Evolutionary conservation across 2,113 vertebrate species (phyloP), one percentile per base, ranked within the genome.

Genomic region (Indicator maculatus): DNA sequence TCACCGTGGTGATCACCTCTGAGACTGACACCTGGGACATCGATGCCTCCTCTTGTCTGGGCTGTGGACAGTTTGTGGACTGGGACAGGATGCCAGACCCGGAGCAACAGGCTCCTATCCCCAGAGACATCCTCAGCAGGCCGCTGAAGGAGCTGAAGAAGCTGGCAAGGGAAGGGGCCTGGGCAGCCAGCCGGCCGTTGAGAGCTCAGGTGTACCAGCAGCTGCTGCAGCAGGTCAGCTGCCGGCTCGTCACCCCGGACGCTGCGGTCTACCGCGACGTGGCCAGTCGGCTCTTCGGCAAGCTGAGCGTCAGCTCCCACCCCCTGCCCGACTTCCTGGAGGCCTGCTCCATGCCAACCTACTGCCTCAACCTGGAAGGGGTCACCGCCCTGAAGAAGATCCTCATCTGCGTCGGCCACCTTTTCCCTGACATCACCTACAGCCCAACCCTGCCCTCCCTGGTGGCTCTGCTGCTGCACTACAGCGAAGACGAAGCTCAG

Each of bases 381-480:
- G 71, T 98, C 73, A 98, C 97, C 1, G 98, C 98, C 3, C 96
- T 98, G 30, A 98, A 97, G 93, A 98, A 98, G 93, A 98, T 99
- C 86, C 98, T 99, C 36, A 95, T 98, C 56, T 98, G 98, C 23
- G 83, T 98, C 2, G 96, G 95, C 28, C 91, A 95, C 65, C 96
- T 97, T 52, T 98, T 98, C 83, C 98, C 98, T 0, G 98, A 98
- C 70, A 98, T 99, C 87, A 98, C 98, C 39, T 98, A 98, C 95
- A 98, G 98, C 89, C 98, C 98, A 0, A 93, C 98, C 39, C 97
- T 99, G 24, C 98, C 98, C 4, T 98, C 98, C 1, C 86, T 99
- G 93, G 98, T 98, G 16, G 97, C 98, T 20, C 98, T 99, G 87
- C 86, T 99, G 78, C 97, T 99, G 83, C 98, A 99, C 96, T 99